Base-by-base conservation (phyloP, 1,140 invertebrate species). In the Magallana ariakensis region DNA sequence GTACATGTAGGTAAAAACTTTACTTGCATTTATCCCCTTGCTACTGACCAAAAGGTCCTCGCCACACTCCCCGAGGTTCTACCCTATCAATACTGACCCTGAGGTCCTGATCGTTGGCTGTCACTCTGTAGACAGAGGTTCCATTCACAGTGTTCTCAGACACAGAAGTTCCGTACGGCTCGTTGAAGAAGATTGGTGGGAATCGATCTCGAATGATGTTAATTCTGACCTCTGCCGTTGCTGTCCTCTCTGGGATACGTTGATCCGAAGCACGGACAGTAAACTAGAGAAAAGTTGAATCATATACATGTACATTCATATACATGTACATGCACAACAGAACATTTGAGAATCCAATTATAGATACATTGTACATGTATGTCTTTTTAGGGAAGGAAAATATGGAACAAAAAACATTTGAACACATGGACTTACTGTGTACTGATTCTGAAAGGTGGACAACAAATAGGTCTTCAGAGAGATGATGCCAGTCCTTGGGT, bases 211-310 rank as follows among this genome's bases (percentile, higher is more conserved):
- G 80, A 19, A 87, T 46, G 26, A 92, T 87, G 13, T 88, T 88
- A 2, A 93, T 84, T 4, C 19, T 85, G 9, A 92, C 90, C 13
- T 81, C 85, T 62, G 89, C 84, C 9, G 66, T 66, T 0, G 96
- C 97, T 80, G 97, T 97, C 54, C 98, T 95, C 53, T 62, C 87
- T 13, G 98, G 98, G 66, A 95, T 95, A 1, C 98, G 98, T 80
- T 96, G 96, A 95, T 99, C 98, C 33, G 96, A 96, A 1, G 98
- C 95, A 86, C 84, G 88, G 13, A 93, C 90, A 80, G 55, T 85
- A 75, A 93, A 91, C 93, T 93, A 46, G 0, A n/a, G 22, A 82
- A 15, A 56, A n/a, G 19, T 8, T 19, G 19, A 80, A 19, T 10
- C 16, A 80, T 22, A 80, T 80, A n/a, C n/a, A n/a, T 46, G 33